Evolutionary conservation across 2,888 invertebrate genomes (phyloP).

Genomic region (Xestobium rufovillosum): DNA sequence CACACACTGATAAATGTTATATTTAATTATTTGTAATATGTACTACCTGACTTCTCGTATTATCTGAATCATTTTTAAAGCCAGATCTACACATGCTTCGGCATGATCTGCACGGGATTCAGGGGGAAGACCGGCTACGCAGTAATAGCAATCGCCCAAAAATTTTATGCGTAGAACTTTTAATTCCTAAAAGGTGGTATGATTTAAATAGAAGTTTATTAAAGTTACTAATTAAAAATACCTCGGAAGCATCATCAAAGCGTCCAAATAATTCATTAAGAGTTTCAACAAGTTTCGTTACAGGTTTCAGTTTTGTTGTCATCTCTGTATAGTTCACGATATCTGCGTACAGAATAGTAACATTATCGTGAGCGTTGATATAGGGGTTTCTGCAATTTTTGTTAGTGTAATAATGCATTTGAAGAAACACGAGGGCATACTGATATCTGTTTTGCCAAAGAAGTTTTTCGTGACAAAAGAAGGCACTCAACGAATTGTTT

Average conservation of each 20-base stretch:
- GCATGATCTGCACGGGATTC: constrained; percentile 69
- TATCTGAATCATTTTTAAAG: constrained; percentile 87
- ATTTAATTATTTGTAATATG: background rate
- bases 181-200: constrained; percentile 50
- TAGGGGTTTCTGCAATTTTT: constrained; percentile 64
- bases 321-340: constrained; percentile 88
- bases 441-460: too few species aligned
- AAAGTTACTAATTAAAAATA: constrained; percentile 45
- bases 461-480: too few species aligned
- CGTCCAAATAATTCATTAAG: constrained; percentile 85
- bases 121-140: constrained; percentile 76
- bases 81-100: constrained; percentile 82
- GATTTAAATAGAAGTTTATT: too few species aligned
- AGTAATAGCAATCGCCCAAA: constrained; percentile 90
- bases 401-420: too few species aligned
- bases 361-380: constrained; percentile 80
- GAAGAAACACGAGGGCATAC: too few species aligned
- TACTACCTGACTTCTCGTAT: constrained; percentile 70
- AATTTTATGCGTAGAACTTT: constrained; percentile 83
- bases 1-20: background rate
- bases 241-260: constrained; percentile 87
- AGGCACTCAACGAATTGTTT: too few species aligned
- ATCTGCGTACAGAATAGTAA: constrained; percentile 86
- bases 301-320: constrained; percentile 68
- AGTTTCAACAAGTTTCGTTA: constrained; percentile 76